A percentile compares a stretch with the other conserved stretches of the same genome.
Conservation (phyloP, 2,797 vertebrate species). For the Spheniscus humboldti region DNA sequence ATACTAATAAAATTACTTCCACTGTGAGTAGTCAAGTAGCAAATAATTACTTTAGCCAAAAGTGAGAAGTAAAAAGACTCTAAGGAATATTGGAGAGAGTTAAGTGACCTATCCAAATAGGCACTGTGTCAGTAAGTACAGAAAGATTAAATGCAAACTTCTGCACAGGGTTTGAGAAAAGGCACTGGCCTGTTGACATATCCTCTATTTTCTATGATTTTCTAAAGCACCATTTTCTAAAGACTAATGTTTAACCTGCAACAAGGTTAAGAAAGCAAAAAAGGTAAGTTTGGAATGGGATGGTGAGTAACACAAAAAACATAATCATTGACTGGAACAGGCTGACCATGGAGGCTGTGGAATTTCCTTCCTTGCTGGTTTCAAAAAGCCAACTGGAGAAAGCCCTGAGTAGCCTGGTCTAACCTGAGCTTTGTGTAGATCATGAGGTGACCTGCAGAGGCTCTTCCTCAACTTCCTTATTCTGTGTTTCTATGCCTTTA, state of each 20-base stretch:
- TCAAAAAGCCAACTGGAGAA: not conserved
- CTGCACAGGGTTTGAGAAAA: not conserved
- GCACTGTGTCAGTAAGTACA: not conserved
- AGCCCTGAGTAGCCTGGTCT: not conserved
- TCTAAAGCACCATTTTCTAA: not conserved
- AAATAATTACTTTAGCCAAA: not conserved
- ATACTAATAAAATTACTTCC: not conserved
- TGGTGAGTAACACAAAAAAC: not conserved
- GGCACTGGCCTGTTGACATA: not conserved
- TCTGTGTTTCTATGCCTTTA: not conserved
- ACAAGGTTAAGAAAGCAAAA: not conserved
- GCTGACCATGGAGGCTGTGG: not conserved
- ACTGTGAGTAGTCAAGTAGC: not conserved
- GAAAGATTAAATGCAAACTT: not conserved
- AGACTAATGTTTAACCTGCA: not conserved
- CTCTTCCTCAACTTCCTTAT: not conserved
- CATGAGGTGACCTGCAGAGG: not conserved
- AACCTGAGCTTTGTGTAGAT: not conserved
- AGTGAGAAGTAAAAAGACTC: not conserved
- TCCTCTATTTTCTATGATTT: not conserved
- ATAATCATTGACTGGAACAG: not conserved
- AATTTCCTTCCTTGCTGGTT: not conserved
- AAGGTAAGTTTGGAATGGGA: not conserved
- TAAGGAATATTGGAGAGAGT: not conserved
- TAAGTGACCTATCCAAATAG: not conserved